A percentile compares a stretch with the other conserved stretches of the same genome.
Evolutionary conservation across 2,113 vertebrate genomes (phyloP).

Genomic region (Varanus komodoensis): DNA sequence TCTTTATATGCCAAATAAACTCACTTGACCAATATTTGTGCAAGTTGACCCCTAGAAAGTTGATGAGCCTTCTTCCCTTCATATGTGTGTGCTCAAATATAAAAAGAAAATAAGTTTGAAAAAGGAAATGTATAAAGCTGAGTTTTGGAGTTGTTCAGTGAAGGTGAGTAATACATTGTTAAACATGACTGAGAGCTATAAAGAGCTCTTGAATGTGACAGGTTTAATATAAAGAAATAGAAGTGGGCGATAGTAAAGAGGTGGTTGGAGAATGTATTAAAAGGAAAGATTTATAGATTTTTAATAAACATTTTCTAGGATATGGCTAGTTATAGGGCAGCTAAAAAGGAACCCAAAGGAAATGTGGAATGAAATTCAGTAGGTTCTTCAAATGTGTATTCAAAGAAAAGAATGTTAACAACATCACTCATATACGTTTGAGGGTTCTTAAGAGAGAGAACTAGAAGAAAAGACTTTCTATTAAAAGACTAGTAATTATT

Average conservation of each 20-base stretch:
- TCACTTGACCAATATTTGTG: not conserved
- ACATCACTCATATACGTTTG: not conserved
- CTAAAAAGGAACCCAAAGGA: not conserved
- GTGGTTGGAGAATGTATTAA: not conserved
- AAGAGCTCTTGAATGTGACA: conserved; percentile 10
- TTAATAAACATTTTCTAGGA: not conserved
- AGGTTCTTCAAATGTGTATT: not conserved
- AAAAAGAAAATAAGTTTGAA: not conserved
- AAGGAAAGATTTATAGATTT: not conserved
- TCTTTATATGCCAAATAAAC: not conserved
- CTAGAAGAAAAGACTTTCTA: not conserved
- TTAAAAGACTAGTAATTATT: not conserved
- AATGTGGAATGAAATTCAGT: not conserved
- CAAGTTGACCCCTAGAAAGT: not conserved
- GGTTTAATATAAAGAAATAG: not conserved
- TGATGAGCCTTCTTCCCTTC: conserved; percentile 7
- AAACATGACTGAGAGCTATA: conserved; percentile 20
- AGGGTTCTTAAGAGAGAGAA: not conserved
- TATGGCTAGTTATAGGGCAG: conserved; percentile 1
- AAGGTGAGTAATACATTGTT: not conserved
- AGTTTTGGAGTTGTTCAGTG: not conserved
- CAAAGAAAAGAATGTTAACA: not conserved
- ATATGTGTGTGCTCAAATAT: not conserved
- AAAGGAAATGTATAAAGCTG: not conserved
- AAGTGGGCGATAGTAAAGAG: not conserved